These are phyloP conservation scores for Neuroscelio doddi DNA, from an alignment of 2,888 invertebrate genomes.

Conservation along the genomic window DNA sequence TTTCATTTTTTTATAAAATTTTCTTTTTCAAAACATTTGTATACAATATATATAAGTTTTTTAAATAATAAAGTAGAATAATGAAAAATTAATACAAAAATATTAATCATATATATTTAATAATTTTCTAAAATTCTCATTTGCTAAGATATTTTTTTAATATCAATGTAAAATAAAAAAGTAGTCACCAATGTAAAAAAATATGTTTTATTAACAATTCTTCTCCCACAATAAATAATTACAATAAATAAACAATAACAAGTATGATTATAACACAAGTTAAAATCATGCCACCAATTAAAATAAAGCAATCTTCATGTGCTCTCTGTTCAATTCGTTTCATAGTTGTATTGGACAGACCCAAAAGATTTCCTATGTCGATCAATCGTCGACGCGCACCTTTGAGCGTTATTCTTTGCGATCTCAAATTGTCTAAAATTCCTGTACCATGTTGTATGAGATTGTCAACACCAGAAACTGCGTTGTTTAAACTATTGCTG, in stretches of 20 bases:
- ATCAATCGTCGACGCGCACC: constrained; percentile 89
- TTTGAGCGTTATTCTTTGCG: constrained; percentile 88
- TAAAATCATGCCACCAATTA: constrained; percentile 89
- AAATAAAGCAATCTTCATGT: constrained; percentile 89
- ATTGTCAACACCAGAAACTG: constrained; percentile 90
- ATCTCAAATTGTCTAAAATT: constrained; percentile 85
- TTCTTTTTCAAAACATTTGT: no score
- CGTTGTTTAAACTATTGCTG: constrained; percentile 83
- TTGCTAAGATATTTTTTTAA: no score
- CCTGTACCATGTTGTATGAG: constrained; percentile 78
- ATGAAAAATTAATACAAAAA: no score
- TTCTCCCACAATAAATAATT: constrained; percentile 46
- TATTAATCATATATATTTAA: no score
- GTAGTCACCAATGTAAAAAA: no score
- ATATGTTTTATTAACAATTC: no score
- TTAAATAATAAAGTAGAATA: no score
- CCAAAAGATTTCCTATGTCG: constrained; percentile 92
- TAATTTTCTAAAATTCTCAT: no score
- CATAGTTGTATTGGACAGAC: constrained; percentile 96
- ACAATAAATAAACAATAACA: constrained; percentile 80
- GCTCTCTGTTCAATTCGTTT: constrained; percentile 91
- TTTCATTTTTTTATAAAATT: no score
- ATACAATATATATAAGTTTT: no score
- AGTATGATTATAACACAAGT: constrained; percentile 86
- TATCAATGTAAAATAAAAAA: no score